Evolutionary conservation across 2,888 invertebrate species (phyloP), one percentile per base, ranked within the genome.

Genomic region (Stenchaetothrips biformis): DNA sequence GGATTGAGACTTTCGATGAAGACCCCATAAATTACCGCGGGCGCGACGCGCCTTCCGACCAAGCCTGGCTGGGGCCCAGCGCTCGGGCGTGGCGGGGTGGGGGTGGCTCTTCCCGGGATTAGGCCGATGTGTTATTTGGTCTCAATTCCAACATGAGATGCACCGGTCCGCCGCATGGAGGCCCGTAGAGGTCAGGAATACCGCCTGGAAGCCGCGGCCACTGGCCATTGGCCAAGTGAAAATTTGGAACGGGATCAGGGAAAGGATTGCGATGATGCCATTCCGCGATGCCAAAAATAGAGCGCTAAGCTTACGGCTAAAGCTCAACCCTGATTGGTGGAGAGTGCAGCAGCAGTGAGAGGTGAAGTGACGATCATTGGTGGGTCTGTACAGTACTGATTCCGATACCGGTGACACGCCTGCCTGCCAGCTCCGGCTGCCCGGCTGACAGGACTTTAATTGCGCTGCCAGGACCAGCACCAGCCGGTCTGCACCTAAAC

Each of bases 1-100:
- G 67, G 25, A 74, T 74, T 74, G 67, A 74, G 67, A 74, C 67
- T 59, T 74, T 74, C 67, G 67, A 74, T 74, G 67, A 21, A 74
- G 25, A 59, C 9, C 67, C 67, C 67, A 74, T 74, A 74, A 74
- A 74, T 74, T 25, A 74, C 67, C 25, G 7, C 25, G 25, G n/a
- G 21, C 67, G 8, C 21, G 67, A 25, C 67, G 67, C 25, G 67
- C 25, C 67, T 74, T 74, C 67, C 67, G 67, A 74, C 67, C 25
- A 21, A 74, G 25, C 67, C 25, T 37, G 37, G 37, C 37, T 37
- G 37, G 4, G 37, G 37, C 37, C 37, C 37, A 37, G 37, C n/a
- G 37, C 37, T 7, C 25, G 25, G 67, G 2, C 67, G 21, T 8
- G 67, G 21, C 67, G 67, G 25, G 67, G 21, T 25, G 67, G 13